Evolutionary conservation across 2,113 vertebrate species (phyloP).

Genomic region (Semnornis frantzii): DNA sequence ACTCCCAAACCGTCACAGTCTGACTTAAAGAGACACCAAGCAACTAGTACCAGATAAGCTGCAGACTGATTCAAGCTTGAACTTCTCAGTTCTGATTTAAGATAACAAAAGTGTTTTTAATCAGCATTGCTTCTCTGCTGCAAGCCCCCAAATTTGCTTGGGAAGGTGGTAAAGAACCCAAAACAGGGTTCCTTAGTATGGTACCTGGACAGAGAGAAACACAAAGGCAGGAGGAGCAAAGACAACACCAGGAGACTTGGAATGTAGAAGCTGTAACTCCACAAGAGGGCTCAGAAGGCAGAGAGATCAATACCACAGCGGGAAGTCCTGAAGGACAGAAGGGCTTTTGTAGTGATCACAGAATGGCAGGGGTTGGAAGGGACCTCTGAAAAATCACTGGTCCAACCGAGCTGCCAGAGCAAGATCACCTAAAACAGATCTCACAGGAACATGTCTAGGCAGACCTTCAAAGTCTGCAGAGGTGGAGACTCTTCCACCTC

Average conservation of each 20-base stretch:
- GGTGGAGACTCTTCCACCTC: too few species aligned
- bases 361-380: too few species aligned
- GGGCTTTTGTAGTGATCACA: not conserved
- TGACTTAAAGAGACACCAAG: not conserved
- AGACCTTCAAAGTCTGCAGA: too few species aligned
- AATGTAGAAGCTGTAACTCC: not conserved
- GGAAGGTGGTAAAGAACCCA: not conserved
- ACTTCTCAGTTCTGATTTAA: not conserved
- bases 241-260: not conserved
- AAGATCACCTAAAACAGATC: too few species aligned
- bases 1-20: too few species aligned
- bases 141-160: not conserved
- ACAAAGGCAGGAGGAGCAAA: not conserved
- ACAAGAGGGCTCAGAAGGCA: not conserved
- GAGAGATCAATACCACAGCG: not conserved
- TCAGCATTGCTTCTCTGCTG: not conserved
- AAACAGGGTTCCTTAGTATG: not conserved
- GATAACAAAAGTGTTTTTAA: too few species aligned
- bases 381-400: too few species aligned
- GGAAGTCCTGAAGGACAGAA: not conserved
- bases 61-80: not conserved
- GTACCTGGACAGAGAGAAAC: not conserved
- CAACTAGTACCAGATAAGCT: not conserved
- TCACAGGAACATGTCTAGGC: too few species aligned
- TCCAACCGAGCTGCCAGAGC: too few species aligned